phyloP scores from a whole-genome alignment of 2,797 vertebrate species.

The Lacerta agilis region DNA sequence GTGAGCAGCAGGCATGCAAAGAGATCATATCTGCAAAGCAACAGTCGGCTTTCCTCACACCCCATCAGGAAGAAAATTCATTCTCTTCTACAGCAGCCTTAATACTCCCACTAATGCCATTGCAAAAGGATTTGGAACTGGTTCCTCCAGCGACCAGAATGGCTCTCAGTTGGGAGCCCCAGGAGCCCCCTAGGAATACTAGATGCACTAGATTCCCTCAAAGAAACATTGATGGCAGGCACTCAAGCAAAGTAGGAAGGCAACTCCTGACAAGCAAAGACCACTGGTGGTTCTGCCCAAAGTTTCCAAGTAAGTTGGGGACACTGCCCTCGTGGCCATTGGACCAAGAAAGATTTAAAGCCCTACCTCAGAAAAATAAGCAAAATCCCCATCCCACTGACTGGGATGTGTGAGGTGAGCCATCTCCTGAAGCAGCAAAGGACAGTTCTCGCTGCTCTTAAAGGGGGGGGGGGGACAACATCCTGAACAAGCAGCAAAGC shows the following conservation, averaged over 20 bases:
- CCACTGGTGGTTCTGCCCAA: not conserved
- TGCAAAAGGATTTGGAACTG: too few species aligned
- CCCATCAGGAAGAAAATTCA: not conserved
- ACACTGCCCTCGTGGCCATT: not conserved
- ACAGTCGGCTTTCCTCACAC: not conserved
- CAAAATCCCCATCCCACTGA: not conserved
- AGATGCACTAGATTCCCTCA: not conserved
- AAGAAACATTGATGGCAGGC: too few species aligned
- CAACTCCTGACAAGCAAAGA: too few species aligned
- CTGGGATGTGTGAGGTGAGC: not conserved
- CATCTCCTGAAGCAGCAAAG: too few species aligned
- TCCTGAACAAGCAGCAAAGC: not conserved
- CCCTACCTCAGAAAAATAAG: not conserved
- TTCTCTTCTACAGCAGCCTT: not conserved
- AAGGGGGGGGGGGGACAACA: fast-evolving
- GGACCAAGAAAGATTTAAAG: not conserved
- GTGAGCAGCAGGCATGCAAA: not conserved
- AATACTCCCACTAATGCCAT: too few species aligned
- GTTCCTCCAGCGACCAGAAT: not conserved
- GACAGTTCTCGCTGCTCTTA: not conserved
- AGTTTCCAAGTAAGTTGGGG: not conserved
- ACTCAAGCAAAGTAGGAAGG: too few species aligned
- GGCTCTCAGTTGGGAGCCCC: too few species aligned
- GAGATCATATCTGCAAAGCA: not conserved
- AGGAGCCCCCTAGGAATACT: not conserved